Base-by-base conservation (phyloP, 35 echinoderm and acorn worm genomes). In the Hemicentrotus pulcherrimus region DNA sequence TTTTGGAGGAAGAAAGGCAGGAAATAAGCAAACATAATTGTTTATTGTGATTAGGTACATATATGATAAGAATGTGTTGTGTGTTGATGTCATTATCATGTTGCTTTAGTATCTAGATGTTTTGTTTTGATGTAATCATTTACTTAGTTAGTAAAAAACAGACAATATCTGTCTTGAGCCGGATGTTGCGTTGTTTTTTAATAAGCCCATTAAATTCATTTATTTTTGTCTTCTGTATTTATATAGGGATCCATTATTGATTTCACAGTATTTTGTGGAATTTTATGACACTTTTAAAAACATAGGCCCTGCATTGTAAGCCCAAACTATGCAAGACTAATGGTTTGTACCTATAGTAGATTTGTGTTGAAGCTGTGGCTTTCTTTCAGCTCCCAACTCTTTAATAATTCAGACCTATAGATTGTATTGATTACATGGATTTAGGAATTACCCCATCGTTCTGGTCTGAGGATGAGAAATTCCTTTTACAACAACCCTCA, bases 341-440 rank as follows among this genome's bases (percentile, higher is more conserved):
- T 78, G 65, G 65, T 28, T 55, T 55, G 15, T 78, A 78, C 3
- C 65, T 6, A 18, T 18, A 78, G 28, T 28, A 78, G 19, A 78
- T n/a, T 78, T n/a, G 2, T 28, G 65, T 78, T n/a, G 28, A 78
- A 78, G 7, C 65, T 78, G 65, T 28, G 65, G 65, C 65, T 78
- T 78, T 22, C 65, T 78, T 78, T 0, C 11, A 15, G 32, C 88
- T 90, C 88, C 88, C 12, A 6, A 16, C 88, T 90, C 88, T 45
- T 90, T 24, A 90, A 90, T 90, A 90, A 90, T 90, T 90, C 46
- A 90, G 19, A 90, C 12, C 18, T 90, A 90, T 90, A 47, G 88
- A 90, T 90, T 90, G 45, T 19, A 90, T 90, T 90, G 88, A 90
- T 90, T 90, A 6, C n/a, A 35, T 90, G 88, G 88, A 33, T 90